Evolutionary conservation across 2,888 invertebrate genomes (phyloP), one percentile per base, ranked within the genome.

Genomic region (Bursaphelenchus okinawaensis): DNA sequence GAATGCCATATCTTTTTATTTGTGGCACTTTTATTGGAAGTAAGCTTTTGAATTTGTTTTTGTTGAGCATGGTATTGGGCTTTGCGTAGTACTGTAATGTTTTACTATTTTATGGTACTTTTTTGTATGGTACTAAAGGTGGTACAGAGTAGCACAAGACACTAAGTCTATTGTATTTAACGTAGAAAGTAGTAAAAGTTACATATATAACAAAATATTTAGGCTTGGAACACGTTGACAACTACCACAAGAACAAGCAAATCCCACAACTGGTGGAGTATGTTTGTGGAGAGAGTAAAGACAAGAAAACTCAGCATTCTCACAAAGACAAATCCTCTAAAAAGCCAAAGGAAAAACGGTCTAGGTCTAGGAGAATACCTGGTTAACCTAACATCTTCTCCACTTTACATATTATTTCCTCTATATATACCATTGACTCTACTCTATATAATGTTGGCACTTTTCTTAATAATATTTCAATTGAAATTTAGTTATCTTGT

Each of bases 1-100:
- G 77, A 40, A 31, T 81, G 52, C 81, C 80, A 26, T 81, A 81
- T 28, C 66, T 81, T 9, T 81, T 81, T 67, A 81, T 81, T 68
- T 81, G 81, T 66, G 80, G 80, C 52, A 81, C 81, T 9, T 81
- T 80, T 60, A 81, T 81, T 51, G 81, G 81, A 71, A 79, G 79
- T 78, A 26, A 65, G 77, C 68, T 27, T 8, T 20, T 51, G 28
- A 54, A 7, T 7, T 7, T 9, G 7, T 23, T 31, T 51, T 26
- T 28, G n/a, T 20, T 60, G 26, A 20, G 7, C 20, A 12, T 16
- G 4, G 26, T 26, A 27, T 55, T 27, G 19, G 7, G n/a, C n/a
- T n/a, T n/a, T 40, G 50, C 50, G 50, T 40, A 40, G 16, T 40
- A 19, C 19, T 19, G 50, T n/a, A n/a, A n/a, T n/a, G n/a, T n/a